phyloP scores from a whole-genome alignment of 2,888 invertebrate genomes.

The Heliconius charithonia region DNA sequence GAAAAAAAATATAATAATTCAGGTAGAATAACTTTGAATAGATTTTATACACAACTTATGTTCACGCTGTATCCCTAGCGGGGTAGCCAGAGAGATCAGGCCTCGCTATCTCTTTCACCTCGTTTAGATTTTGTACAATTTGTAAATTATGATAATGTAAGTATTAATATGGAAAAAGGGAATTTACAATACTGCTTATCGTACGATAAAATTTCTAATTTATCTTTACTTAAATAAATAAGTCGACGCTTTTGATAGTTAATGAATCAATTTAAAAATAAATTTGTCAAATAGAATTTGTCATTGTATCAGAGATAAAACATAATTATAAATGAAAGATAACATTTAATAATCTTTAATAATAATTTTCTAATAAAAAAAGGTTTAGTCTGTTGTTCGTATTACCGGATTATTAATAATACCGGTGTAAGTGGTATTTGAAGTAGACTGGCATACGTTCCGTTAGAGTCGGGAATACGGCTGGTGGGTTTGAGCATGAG shows the following conservation, averaged over 20 bases:
- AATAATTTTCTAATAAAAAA: neutral
- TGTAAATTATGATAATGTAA: neutral
- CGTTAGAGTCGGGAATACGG: conserved; percentile 51
- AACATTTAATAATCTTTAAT: neutral
- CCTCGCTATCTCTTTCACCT: too few species aligned
- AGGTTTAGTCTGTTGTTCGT: neutral
- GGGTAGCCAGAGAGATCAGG: too few species aligned
- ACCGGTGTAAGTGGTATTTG: conserved; percentile 4
- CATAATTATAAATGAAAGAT: neutral
- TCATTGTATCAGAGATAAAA: neutral
- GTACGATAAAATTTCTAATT: neutral
- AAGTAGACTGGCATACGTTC: conserved; percentile 40
- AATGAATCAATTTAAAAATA: neutral
- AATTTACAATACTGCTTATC: conserved; percentile 15
- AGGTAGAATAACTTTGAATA: neutral
- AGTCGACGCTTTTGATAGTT: neutral
- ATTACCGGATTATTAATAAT: too few species aligned
- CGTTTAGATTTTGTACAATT: neutral
- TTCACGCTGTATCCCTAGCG: too few species aligned
- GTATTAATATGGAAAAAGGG: neutral
- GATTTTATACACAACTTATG: too few species aligned
- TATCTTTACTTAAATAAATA: neutral
- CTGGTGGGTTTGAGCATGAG: conserved; percentile 72
- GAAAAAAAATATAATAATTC: neutral
- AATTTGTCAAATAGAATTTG: neutral